Base-by-base conservation (phyloP, 1,140 invertebrate species). In the Rhopalosiphum padi region DNA sequence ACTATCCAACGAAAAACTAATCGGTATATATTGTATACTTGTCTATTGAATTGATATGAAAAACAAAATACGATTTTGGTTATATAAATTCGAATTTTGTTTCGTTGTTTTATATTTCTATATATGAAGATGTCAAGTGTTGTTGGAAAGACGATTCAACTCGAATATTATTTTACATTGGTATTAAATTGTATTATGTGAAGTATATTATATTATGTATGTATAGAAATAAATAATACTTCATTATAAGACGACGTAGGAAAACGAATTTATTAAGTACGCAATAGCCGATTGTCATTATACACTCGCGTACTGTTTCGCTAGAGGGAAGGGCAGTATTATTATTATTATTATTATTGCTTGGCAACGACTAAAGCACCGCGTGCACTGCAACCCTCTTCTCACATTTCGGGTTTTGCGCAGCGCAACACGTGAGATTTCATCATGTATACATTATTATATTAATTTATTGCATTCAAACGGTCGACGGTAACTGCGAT, bases 341-440 rank as follows among this genome's bases (percentile, higher is more conserved):
- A 43, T 89, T 89, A 55, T 55, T 53, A 23, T 37, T 23, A 88
- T 55, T 89, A n/a, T 89, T 53, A 55, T 60, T 37, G 53, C 51
- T 35, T 51, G 87, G 87, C n/a, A 35, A 41, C 23, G 51, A 55
- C 9, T n/a, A 68, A 18, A 30, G 6, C 2, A n/a, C 18, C 30
- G 30, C 30, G 21, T 30, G 88, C 51, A 68, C 22, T 43, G 41
- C 89, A 90, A 90, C 89, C 89, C 89, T 68, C 22, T 37, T 55
- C 55, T 43, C 4, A 2, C 18, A 21, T 25, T 41, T 18, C 9
- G 5, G 25, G 53, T 90, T 68, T 68, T 37, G 48, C 48, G 9
- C 22, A 85, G 83, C 30, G 89, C 88, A 89, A 90, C 89, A 60
- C 89, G 89, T 90, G 53, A 68, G 25, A 90, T 90, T 90, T 90